Percentiles rank a stretch among this genome's conserved stretches.
phyloP scores from a whole-genome alignment of 2,113 vertebrate species.

The Sinocyclocheilus rhinocerous region DNA sequence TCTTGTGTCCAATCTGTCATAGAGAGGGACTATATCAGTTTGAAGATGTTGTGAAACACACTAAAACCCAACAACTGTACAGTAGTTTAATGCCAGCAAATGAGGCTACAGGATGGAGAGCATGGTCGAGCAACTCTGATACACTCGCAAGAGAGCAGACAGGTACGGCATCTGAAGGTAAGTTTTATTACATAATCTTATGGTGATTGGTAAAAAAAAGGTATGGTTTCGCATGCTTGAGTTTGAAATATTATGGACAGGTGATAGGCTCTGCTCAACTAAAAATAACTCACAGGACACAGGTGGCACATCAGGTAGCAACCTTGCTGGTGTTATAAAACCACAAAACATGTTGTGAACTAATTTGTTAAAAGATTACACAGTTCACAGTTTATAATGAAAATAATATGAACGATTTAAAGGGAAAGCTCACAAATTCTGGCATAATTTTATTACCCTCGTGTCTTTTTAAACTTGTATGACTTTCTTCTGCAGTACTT shows the following conservation, averaged over 20 bases:
- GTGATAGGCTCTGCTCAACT: conserved; percentile 11
- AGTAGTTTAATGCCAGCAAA: not conserved
- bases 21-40: not conserved
- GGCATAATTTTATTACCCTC: not conserved
- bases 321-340: not conserved
- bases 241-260: conserved; percentile 5
- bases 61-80: not conserved
- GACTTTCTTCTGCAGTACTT: not conserved
- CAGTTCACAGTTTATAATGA: not conserved
- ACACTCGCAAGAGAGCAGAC: not conserved
- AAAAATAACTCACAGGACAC: conserved; percentile 16
- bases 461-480: not conserved
- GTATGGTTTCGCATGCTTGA: not conserved
- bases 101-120: not conserved
- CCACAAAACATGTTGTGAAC: not conserved
- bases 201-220: not conserved
- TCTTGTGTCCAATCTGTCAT: conserved; percentile 26
- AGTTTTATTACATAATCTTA: not conserved
- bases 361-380: not conserved
- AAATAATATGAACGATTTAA: not conserved
- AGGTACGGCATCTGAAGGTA: not conserved
- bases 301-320: not conserved
- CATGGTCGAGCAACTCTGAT: not conserved
- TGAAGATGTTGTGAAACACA: conserved; percentile 10
- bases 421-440: not conserved